Base-by-base conservation (phyloP, 2,797 vertebrate species). In the Xenopus petersii region DNA sequence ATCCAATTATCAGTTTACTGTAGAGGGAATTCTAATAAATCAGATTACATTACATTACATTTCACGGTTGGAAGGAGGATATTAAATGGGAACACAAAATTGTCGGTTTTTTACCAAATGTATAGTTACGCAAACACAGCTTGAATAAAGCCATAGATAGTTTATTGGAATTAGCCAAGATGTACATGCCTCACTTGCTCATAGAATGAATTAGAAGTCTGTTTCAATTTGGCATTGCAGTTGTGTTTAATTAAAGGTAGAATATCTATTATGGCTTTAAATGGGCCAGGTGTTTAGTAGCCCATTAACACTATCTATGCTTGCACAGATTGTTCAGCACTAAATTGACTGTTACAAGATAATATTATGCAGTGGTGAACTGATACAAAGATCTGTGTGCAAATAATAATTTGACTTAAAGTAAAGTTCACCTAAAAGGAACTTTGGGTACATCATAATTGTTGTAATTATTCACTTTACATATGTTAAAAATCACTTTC, bases 1-100 rank as follows among this genome's bases (percentile, higher is more conserved):
- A 95, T 96, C 93, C 94, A 98, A 97, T 98, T 98, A 98, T 95
- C 94, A 95, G 92, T 93, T 95, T 94, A 94, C 93, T 84, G 83
- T 92, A 92, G 91, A 94, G 87, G 83, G 86, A 91, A 88, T 86
- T 87, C 30, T 93, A 84, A 95, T 96, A 95, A 96, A 97, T 98
- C 93, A 94, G 89, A 85, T 90, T 89, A 94, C 88, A 93, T 97
- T 92, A 94, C 91, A 84, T 90, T 92, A 91, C 90, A 92, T 91
- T 87, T 88, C 81, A 91, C 85, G 85, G 85, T 80, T 42, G 86
- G 87, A 86, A 86, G 92, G 91, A 92, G 86, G 87, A 91, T 95
- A 91, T 86, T 88, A 92, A 90, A 94, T 89, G 92, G 87, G 76
- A 83, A 89, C 83, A 17, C 81, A 81, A 48, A 30, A 80, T 85